Percentiles rank a stretch among this genome's conserved stretches.
Evolutionary conservation across 2,113 vertebrate species (phyloP).

Genomic region (Charadrius vociferus): DNA sequence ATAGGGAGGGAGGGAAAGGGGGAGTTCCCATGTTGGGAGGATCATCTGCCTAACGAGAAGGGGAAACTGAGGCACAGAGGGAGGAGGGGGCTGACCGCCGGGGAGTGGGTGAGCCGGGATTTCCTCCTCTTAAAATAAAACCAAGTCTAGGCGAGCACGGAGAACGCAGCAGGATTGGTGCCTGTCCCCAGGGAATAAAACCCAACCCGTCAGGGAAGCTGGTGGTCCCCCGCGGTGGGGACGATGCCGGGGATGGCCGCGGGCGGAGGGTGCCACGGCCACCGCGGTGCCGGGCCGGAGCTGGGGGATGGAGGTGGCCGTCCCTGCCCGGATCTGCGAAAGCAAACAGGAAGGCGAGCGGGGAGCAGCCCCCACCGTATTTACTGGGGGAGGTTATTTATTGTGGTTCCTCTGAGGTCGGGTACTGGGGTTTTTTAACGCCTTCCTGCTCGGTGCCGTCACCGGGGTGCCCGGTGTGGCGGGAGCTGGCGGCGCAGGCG

Average conservation of each 20-base stretch:
- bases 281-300: neutral
- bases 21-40: neutral
- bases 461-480: rapidly evolving
- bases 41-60: neutral
- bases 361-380: conserved; percentile 1
- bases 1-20: neutral
- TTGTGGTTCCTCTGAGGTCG: neutral
- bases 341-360: conserved; percentile 43
- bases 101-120: neutral
- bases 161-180: neutral
- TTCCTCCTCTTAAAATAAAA: neutral
- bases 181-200: neutral
- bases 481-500: neutral
- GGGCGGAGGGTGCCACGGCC: neutral
- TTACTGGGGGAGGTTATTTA: neutral
- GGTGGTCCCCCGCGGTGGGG: rapidly evolving
- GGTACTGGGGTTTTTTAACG: neutral
- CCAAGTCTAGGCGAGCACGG: neutral
- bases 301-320: neutral
- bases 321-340: conserved; percentile 13
- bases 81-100: rapidly evolving
- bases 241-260: rapidly evolving
- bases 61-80: conserved; percentile 25
- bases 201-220: neutral
- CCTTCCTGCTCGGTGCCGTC: neutral